phyloP scores from a whole-genome alignment of 2,888 invertebrate species.

The Sminthurides aquaticus region DNA sequence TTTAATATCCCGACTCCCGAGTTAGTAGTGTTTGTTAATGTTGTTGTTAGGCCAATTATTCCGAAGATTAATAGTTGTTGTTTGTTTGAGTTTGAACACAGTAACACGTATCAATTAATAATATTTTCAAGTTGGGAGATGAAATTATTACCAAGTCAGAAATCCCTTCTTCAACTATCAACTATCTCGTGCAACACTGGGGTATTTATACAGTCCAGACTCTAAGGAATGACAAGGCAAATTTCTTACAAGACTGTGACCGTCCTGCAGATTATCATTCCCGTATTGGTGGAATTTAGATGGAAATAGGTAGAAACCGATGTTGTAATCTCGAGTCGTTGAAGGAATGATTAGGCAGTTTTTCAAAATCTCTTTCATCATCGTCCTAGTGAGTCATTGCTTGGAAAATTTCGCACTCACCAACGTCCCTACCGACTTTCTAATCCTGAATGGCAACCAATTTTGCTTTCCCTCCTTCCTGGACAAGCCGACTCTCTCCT shows the following conservation, averaged over 20 bases:
- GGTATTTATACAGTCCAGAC: not conserved
- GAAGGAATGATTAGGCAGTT: slow-evolving; percentile 21
- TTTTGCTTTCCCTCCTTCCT: too few species aligned
- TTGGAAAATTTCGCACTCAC: not conserved
- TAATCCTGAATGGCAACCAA: too few species aligned
- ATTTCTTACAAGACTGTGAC: not conserved
- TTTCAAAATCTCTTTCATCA: slow-evolving; percentile 5
- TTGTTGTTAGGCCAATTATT: too few species aligned
- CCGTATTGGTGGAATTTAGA: not conserved
- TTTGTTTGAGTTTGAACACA: too few species aligned
- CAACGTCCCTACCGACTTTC: not conserved
- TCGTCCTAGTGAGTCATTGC: not conserved
- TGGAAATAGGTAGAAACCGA: not conserved
- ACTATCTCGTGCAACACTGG: not conserved
- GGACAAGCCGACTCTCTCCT: too few species aligned
- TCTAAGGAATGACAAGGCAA: not conserved
- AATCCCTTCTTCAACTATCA: not conserved
- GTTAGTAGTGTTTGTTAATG: too few species aligned
- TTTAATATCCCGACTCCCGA: too few species aligned
- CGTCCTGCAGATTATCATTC: not conserved
- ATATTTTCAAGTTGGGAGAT: too few species aligned
- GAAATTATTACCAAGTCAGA: not conserved
- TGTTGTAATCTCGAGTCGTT: not conserved
- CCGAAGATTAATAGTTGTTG: too few species aligned
- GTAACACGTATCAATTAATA: too few species aligned